Conservation (phyloP, 92 coral and sea anemone genomes). For the Zoanthus sansibaricus region DNA sequence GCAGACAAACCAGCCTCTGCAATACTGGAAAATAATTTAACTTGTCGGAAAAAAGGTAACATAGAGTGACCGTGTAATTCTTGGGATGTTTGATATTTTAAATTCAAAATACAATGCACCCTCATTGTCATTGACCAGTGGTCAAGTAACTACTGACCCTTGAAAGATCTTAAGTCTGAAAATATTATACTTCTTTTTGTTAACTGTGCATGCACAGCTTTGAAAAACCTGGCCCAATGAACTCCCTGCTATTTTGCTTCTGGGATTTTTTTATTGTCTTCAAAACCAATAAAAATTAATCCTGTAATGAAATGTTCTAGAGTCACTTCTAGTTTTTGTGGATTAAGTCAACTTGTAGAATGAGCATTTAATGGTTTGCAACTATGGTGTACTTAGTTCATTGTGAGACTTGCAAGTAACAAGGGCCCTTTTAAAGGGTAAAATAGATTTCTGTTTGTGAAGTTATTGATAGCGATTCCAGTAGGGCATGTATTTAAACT, state of each 20-base stretch:
- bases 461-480: constrained; percentile 20
- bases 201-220: constrained; percentile 21
- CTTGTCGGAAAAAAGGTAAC: constrained; percentile 14
- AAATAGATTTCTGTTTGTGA: constrained; percentile 18
- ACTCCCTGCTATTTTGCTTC: constrained; percentile 18
- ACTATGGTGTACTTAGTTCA: constrained; percentile 36
- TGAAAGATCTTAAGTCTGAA: constrained; percentile 18
- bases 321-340: constrained; percentile 25
- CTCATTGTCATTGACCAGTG: constrained; percentile 21
- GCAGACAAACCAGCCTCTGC: constrained; percentile 20
- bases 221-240: constrained; percentile 21
- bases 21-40: constrained; percentile 13
- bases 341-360: constrained; percentile 39
- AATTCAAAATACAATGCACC: constrained; percentile 18
- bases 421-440: constrained; percentile 18
- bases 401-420: constrained; percentile 20
- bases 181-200: constrained; percentile 16
- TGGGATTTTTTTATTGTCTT: constrained; percentile 15
- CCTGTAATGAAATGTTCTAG: constrained; percentile 19
- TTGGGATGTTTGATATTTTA: constrained; percentile 18
- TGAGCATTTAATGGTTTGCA: constrained; percentile 47
- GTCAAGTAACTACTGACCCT: constrained; percentile 21
- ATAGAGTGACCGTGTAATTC: constrained; percentile 20
- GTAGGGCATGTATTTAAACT: constrained; percentile 19
- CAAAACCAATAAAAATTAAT: constrained; percentile 16